Base-by-base conservation (phyloP, 2,113 vertebrate species). In the Copsychus sechellarum region DNA sequence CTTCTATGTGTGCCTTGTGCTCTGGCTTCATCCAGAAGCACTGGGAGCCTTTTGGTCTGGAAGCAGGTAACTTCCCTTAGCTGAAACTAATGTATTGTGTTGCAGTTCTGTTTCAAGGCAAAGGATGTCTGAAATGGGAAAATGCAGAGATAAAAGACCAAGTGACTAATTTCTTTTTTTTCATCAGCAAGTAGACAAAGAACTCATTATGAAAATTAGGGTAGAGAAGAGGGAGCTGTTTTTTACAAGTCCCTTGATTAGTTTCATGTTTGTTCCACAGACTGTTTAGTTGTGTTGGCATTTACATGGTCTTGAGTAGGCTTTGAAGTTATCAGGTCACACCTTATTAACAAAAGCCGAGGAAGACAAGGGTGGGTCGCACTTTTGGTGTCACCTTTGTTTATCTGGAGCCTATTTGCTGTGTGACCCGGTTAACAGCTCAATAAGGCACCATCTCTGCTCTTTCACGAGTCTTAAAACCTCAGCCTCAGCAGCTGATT, bases 321-420 rank as follows among this genome's bases (percentile, higher is more conserved):
- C 95, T 96, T 96, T 91, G 82, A 95, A 96, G 76, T 83, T 86
- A 71, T 42, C 85, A 83, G 81, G 84, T 96, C 90, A 81, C 91
- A 91, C 89, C 28, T 92, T 82, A 69, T 86, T 96, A 95, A 81
- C 77, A 88, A 74, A 87, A 88, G 72, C 81, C 22, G 50, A 78
- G 56, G 87, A 76, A 70, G 85, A 71, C 61, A 71, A 85, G 87
- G 70, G 65, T 80, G 71, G 71, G 29, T 91, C 6, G 0, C 4
- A 43, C 67, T 94, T 50, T 62, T 60, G 48, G 76, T 84, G 79
- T 84, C 83, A 73, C 82, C 56, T 70, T 56, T 48, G 25, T 82
- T 94, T 81, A 67, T 82, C 93, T 86, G 94, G 93, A 95, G 84
- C 29, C 33, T 28, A 1, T 95, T 94, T 95, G 73, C 82, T 88